A percentile compares a stretch with the other conserved stretches of the same genome.
Conservation (phyloP, 2,888 invertebrate species). For the Pilophorus perplexus region DNA sequence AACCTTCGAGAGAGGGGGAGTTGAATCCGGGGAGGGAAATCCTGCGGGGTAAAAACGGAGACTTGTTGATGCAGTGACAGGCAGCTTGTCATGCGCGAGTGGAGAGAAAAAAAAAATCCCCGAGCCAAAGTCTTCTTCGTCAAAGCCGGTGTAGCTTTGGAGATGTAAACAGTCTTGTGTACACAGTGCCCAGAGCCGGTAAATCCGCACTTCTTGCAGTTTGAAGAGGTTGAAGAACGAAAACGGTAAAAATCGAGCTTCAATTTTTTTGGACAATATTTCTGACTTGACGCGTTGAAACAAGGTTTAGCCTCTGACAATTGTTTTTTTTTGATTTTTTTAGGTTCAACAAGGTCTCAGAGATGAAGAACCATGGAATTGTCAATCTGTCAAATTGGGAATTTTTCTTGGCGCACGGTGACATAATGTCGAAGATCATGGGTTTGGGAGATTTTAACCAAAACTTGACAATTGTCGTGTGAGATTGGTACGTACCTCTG, state of each 20-base stretch:
- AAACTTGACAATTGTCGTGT: background rate
- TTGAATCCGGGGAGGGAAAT: background rate
- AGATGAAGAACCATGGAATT: no score
- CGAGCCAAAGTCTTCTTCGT: conserved; percentile 7
- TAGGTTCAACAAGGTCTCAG: no score
- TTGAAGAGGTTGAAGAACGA: no score
- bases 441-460: background rate
- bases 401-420: background rate
- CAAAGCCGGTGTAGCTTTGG: background rate
- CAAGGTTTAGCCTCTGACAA: no score
- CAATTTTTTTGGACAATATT: no score
- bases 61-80: conserved; percentile 39
- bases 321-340: no score
- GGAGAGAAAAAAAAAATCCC: conserved; percentile 12
- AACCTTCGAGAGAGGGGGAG: background rate
- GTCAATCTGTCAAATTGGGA: no score
- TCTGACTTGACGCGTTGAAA: no score
- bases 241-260: no score
- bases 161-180: conserved; percentile 21
- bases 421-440: background rate
- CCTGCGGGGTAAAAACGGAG: conserved; percentile 4
- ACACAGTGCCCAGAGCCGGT: no score
- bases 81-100: conserved; percentile 34
- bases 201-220: no score
- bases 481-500: conserved; percentile 72